Evolutionary conservation across 2,797 vertebrate species (phyloP).

Genomic region (Neoniphon sammara): DNA sequence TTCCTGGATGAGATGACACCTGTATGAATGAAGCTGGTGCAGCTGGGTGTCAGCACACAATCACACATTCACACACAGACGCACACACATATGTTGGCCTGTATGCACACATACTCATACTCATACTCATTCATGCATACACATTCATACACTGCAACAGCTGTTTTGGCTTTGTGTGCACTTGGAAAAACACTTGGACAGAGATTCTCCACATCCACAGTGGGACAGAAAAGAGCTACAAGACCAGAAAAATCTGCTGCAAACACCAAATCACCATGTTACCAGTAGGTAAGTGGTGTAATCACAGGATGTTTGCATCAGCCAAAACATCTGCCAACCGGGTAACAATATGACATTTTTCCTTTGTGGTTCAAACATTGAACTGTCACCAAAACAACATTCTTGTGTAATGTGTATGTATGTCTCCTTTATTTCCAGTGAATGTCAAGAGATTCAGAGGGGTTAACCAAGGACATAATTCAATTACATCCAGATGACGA

Average conservation of each 20-base stretch:
- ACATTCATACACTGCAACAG: slow-evolving; percentile 24
- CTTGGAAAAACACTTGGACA: neutral
- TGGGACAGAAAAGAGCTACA: slow-evolving; percentile 10
- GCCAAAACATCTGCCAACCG: neutral
- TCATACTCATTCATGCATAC: slow-evolving; percentile 12
- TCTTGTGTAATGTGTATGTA: neutral
- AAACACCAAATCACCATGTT: neutral
- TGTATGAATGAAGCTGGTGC: slow-evolving; percentile 58
- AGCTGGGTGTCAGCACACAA: slow-evolving; percentile 53
- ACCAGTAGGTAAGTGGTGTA: neutral
- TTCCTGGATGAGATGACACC: slow-evolving; percentile 66
- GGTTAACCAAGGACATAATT: slow-evolving; percentile 33
- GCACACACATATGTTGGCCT: neutral
- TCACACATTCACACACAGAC: slow-evolving; percentile 22
- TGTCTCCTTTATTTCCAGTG: neutral
- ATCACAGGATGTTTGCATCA: slow-evolving; percentile 9
- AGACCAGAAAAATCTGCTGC: slow-evolving; percentile 14
- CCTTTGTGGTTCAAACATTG: neutral
- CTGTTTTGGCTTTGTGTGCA: slow-evolving; percentile 9
- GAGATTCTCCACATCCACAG: slow-evolving; percentile 29
- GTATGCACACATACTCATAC: neutral
- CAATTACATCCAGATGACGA: slow-evolving; percentile 15
- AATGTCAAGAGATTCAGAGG: slow-evolving; percentile 4
- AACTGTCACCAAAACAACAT: slow-evolving; percentile 2
- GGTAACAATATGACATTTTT: neutral